Evolutionary conservation across 1,140 invertebrate genomes (phyloP).

Genomic region (Gonatopus flavifemur): DNA sequence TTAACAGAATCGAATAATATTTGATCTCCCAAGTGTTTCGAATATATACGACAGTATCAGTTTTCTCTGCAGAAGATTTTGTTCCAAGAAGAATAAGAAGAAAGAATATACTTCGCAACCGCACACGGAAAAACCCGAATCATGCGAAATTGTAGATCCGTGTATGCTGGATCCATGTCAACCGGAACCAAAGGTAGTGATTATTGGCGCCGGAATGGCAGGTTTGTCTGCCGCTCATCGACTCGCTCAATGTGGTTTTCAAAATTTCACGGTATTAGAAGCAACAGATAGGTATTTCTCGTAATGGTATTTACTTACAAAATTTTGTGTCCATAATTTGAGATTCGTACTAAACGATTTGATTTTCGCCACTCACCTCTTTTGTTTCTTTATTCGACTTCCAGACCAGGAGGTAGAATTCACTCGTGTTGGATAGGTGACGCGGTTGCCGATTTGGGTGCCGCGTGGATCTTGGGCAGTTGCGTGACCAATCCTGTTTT

Average conservation of each 20-base stretch:
- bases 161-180: slow-evolving; percentile 62
- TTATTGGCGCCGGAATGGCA: slow-evolving; percentile 75
- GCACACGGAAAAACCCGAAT: slow-evolving; percentile 29
- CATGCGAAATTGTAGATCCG: slow-evolving; percentile 46
- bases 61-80: too few relatives aligned
- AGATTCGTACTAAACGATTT: neutral
- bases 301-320: too few relatives aligned
- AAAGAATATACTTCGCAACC: slow-evolving; percentile 30
- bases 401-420: slow-evolving; percentile 69
- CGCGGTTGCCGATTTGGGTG: slow-evolving; percentile 72
- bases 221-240: slow-evolving; percentile 74
- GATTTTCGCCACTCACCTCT: too few relatives aligned
- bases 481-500: slow-evolving; percentile 68
- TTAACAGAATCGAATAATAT: too few relatives aligned
- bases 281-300: slow-evolving; percentile 67
- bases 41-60: too few relatives aligned
- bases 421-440: slow-evolving; percentile 75
- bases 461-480: slow-evolving; percentile 66
- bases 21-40: too few relatives aligned
- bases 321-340: neutral
- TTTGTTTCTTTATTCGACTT: slow-evolving; percentile 10
- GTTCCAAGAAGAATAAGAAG: too few relatives aligned
- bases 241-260: slow-evolving; percentile 68
- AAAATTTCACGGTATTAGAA: slow-evolving; percentile 71
- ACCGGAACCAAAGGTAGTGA: slow-evolving; percentile 68